These are phyloP conservation scores for Peromyscus melanophrys DNA, from an alignment of 2,797 vertebrate species.

Conservation along the genomic window DNA sequence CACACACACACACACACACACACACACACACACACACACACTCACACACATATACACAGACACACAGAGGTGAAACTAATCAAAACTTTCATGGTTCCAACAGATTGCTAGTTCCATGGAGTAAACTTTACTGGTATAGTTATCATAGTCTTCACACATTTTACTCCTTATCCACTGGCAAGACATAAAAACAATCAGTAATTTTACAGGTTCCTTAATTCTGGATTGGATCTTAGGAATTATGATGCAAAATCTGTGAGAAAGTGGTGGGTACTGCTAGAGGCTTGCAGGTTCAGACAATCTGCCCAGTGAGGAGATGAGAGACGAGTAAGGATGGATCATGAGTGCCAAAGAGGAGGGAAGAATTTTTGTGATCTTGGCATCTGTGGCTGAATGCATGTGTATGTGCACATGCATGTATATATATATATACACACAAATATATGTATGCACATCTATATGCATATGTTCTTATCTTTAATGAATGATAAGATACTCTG, in stretches of 20 bases:
- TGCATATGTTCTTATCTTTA: neutral
- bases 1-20: neutral
- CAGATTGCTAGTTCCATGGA: neutral
- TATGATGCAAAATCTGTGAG: neutral
- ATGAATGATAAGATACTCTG: neutral
- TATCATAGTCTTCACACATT: neutral
- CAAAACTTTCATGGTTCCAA: neutral
- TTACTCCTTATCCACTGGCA: neutral
- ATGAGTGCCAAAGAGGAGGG: neutral
- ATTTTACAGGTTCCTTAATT: neutral
- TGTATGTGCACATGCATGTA: neutral
- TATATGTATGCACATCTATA: neutral
- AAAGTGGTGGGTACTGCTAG: neutral
- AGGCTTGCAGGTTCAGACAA: neutral
- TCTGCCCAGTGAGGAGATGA: neutral
- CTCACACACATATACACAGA: neutral
- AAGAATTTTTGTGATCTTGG: neutral
- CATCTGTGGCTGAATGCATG: neutral
- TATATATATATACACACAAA: neutral
- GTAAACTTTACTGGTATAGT: neutral
- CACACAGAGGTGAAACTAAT: neutral
- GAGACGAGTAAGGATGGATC: neutral
- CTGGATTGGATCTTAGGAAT: neutral
- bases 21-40: neutral
- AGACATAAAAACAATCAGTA: neutral